Evolutionary conservation across 2,113 vertebrate species (phyloP).

Genomic region (Rattus norvegicus): DNA sequence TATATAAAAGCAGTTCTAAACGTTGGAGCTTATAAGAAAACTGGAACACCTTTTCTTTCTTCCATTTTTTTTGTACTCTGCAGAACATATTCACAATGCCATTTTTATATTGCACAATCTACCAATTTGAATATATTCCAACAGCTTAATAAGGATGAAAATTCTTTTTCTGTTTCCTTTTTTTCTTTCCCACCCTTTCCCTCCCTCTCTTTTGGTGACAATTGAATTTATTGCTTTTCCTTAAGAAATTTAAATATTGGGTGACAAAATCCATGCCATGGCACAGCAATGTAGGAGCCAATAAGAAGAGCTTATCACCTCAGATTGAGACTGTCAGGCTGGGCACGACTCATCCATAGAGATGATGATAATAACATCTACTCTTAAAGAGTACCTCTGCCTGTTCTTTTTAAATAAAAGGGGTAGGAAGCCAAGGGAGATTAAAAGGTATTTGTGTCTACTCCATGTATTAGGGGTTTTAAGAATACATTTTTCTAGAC

Average conservation of each 20-base stretch:
- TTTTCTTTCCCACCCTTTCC: not conserved
- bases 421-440: not conserved
- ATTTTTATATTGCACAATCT: not conserved
- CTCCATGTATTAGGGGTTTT: not conserved
- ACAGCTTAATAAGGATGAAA: not conserved
- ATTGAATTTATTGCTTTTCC: not conserved
- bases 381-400: not conserved
- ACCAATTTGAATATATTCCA: constrained; percentile 4
- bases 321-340: not conserved
- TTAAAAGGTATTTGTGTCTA: not conserved
- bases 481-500: constrained; percentile 2
- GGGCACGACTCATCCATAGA: not conserved
- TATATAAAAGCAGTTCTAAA: not conserved
- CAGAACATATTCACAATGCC: not conserved
- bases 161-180: not conserved
- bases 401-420: not conserved
- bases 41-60: not conserved
- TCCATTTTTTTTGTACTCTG: not conserved
- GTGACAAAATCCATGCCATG: not conserved
- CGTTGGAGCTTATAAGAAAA: not conserved
- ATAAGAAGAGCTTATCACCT: not conserved
- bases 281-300: not conserved
- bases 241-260: not conserved
- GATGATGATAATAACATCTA: not conserved
- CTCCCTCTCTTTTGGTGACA: not conserved